A percentile compares a stretch with the other conserved stretches of the same genome.
phyloP scores from a whole-genome alignment of 2,113 vertebrate genomes.

The Lasiurus cinereus region DNA sequence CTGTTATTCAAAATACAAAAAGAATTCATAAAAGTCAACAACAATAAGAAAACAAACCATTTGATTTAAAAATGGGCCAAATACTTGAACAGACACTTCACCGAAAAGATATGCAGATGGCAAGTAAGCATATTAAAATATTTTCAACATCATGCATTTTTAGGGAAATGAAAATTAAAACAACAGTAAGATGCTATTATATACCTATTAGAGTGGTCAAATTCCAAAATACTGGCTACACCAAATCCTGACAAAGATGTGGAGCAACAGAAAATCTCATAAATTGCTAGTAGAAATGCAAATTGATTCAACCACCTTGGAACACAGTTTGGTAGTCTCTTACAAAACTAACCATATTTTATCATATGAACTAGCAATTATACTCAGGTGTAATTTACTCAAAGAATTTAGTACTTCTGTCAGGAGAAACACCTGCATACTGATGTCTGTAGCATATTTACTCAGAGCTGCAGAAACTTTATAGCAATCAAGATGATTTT shows the following conservation, averaged over 20 bases:
- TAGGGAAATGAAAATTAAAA: not conserved
- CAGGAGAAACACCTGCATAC: not conserved
- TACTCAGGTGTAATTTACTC: not conserved
- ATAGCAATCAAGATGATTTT: not conserved
- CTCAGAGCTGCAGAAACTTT: not conserved
- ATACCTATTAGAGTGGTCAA: not conserved
- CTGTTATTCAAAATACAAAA: not conserved
- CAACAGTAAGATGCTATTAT: not conserved
- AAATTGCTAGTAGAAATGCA: not conserved
- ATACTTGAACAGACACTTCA: not conserved
- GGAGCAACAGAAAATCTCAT: not conserved
- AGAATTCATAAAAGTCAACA: not conserved
- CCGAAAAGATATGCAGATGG: not conserved
- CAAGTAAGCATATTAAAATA: not conserved
- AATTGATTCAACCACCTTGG: not conserved
- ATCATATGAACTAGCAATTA: not conserved
- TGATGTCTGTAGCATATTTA: not conserved
- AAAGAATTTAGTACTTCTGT: not conserved
- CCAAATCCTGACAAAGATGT: not conserved
- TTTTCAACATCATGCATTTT: not conserved
- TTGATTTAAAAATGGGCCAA: not conserved
- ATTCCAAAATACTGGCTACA: not conserved
- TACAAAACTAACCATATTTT: not conserved
- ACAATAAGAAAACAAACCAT: not conserved
- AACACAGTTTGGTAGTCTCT: not conserved